Percentiles rank a stretch among this genome's conserved stretches.
Conservation (phyloP, 2,113 vertebrate species). For the Dromiciops gliroides region DNA sequence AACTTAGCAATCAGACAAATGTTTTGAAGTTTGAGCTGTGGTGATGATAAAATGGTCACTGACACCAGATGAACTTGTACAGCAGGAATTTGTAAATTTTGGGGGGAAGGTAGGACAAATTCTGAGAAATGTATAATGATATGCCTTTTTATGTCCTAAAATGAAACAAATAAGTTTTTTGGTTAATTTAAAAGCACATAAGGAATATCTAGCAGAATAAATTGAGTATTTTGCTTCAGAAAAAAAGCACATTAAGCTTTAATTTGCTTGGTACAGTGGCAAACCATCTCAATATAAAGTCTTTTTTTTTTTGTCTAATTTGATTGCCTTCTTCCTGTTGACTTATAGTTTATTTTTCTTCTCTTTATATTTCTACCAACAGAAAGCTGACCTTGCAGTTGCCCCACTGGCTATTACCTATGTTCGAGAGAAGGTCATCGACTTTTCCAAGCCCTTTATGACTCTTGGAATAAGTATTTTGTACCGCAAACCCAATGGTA, state of each 20-base stretch:
- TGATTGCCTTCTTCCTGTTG: constrained; percentile 82
- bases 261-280: constrained; percentile 74
- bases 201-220: constrained; percentile 65
- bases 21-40: constrained; percentile 2
- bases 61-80: not conserved
- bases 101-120: not conserved
- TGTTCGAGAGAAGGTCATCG: constrained; percentile 98
- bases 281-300: constrained; percentile 80
- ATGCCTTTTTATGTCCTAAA: not conserved
- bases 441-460: constrained; percentile 99
- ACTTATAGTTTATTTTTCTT: constrained; percentile 78
- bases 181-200: constrained; percentile 33
- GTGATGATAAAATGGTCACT: constrained; percentile 6
- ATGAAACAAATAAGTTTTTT: not conserved
- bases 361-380: constrained; percentile 86
- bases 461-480: constrained; percentile 99
- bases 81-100: not conserved
- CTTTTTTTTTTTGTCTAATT: constrained; percentile 86
- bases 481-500: constrained; percentile 99
- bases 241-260: constrained; percentile 81
- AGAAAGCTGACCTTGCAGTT: constrained; percentile 99
- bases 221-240: constrained; percentile 49
- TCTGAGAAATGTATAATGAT: not conserved
- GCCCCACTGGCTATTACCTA: constrained; percentile 98
- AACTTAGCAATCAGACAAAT: not conserved